Base-by-base conservation (phyloP, 1,140 invertebrate genomes). In the Calliopsis andreniformis region DNA sequence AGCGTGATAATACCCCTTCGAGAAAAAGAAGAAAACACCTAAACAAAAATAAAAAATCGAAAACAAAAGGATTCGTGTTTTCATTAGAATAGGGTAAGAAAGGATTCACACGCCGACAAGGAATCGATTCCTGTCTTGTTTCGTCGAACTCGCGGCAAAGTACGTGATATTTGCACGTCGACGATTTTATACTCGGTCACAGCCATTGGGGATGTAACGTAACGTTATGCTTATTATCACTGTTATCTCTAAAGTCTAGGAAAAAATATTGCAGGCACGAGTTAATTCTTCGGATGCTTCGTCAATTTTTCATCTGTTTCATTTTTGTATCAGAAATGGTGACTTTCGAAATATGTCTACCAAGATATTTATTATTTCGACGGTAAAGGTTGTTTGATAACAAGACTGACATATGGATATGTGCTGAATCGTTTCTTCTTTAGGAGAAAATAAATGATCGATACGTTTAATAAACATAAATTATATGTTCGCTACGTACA, bases 191-290 rank as follows among this genome's bases (percentile, higher is more conserved):
- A 84, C 62, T 69, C 63, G 73, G 82, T 89, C 87, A 89, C 88
- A 89, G 88, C 87, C 88, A 80, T 89, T 58, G 69, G 79, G 78
- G 83, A 87, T 88, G 84, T 83, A 78, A 84, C 68, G 61, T 72
- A 62, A 84, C 68, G 61, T 72, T 62, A 73, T 55, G 71, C 80
- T 80, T 62, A 59, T 73, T 78, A 64, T 85, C 43, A 80, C 78
- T 79, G 69, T 75, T 85, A 85, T 20, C 42, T 72, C 35, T 76
- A 76, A 82, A 56, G 42, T 45, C 59, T 83, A 83, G 35, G 61
- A 72, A 76, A 76, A 78, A 75, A 84, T 70, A 79, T 14, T 53
- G 64, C 42, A 76, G 58, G 43, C 62, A 79, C 72, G 59, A 66
- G 32, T 55, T 63, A 55, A 56, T 42, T 47, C 56, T 59, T 68